Base-by-base conservation (phyloP, 2,113 vertebrate genomes). In the Aegypius monachus region DNA sequence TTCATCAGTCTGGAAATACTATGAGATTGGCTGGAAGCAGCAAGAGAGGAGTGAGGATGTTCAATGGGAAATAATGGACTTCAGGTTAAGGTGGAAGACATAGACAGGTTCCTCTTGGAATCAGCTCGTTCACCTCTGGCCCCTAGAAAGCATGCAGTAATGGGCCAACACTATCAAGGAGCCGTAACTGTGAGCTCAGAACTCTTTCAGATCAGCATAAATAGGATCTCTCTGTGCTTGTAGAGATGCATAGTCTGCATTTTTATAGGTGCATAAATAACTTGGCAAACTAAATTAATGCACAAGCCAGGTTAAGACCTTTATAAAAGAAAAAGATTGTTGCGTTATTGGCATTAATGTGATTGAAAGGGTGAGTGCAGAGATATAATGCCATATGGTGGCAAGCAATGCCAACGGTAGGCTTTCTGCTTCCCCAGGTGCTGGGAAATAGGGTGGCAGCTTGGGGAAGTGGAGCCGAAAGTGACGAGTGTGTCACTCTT, bases 201-300 rank as follows among this genome's bases (percentile, higher is more conserved):
- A 79, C 48, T 92, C 72, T 79, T 91, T 92, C 29, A 79, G 56
- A 61, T 81, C 73, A 87, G 84, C 52, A 75, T 73, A 92, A 93
- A 80, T 50, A 88, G 68, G 56, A 86, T 83, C 17, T 93, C 61
- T 38, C 36, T 94, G 55, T 92, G 48, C 67, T 86, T 73, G 47
- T 73, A 68, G 86, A 79, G 48, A 80, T 90, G 81, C 74, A 85
- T 90, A 94, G 67, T 91, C 95, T 93, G 81, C 66, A 67, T 90
- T 95, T 97, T 95, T 94, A 95, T 81, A 83, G 75, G 47, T 86
- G 32, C 78, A 88, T 91, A 93, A 94, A 88, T 88, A 95, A 95
- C 67, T 86, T 82, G 56, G 78, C 81, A 82, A 83, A 62, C 74
- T 80, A 91, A 95, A 94, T 87, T 73, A 90, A 90, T 90, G 72